phyloP scores from a whole-genome alignment of 1,140 invertebrate species.

The Venustaconcha ellipsiformis region DNA sequence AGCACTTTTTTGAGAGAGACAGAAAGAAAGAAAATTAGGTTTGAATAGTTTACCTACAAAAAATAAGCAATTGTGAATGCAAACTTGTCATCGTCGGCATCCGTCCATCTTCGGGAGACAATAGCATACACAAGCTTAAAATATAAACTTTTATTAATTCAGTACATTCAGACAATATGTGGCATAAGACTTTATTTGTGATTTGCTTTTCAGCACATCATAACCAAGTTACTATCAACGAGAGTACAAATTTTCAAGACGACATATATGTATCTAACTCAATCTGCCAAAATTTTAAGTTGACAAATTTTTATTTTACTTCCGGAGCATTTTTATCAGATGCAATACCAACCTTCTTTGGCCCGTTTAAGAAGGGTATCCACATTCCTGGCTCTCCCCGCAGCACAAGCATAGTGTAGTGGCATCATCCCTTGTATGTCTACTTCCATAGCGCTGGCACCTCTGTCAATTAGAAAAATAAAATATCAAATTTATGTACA shows the following conservation, averaged over 20 bases:
- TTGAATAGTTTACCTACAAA: background rate
- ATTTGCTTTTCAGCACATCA: no score
- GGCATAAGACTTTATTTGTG: no score
- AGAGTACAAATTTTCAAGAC: no score
- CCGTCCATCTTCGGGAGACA: no score
- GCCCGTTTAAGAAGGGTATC: conserved; percentile 68
- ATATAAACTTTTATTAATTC: background rate
- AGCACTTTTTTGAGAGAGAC: background rate
- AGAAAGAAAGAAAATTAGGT: background rate
- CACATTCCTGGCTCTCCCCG: conserved; percentile 70
- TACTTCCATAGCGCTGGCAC: conserved; percentile 56
- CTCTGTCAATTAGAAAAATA: conserved; percentile 42
- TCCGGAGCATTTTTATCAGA: background rate
- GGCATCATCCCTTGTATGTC: conserved; percentile 69
- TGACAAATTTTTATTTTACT: no score
- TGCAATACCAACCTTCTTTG: conserved; percentile 44
- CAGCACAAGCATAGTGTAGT: conserved; percentile 68
- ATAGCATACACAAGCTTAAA: background rate
- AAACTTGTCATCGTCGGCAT: background rate
- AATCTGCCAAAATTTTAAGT: no score
- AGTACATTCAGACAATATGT: no score
- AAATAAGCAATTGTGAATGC: background rate
- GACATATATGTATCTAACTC: no score
- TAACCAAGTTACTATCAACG: no score
- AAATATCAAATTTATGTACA: background rate